A percentile compares a stretch with the other conserved stretches of the same genome.
These are phyloP conservation scores for Branchipolynoe longqiensis DNA, from an alignment of 2,888 invertebrate species.

Conservation along the genomic window DNA sequence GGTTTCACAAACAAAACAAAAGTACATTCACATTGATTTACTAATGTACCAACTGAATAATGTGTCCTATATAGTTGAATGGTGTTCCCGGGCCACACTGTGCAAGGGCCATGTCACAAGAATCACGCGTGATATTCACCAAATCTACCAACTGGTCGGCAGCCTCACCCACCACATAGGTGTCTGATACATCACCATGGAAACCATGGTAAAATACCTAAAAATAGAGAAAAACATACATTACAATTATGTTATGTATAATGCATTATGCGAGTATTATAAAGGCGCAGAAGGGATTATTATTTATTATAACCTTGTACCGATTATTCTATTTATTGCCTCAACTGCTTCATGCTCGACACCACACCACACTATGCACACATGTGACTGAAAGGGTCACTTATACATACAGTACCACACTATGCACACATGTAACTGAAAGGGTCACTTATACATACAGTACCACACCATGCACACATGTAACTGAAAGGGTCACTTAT, in stretches of 20 bases:
- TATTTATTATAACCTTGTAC: not conserved
- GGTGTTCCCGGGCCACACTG: conserved; percentile 84
- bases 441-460: too few relatives aligned
- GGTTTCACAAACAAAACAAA: too few relatives aligned
- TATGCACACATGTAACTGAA: too few relatives aligned
- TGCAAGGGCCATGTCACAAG: conserved; percentile 85
- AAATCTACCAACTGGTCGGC: conserved; percentile 88
- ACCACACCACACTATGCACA: too few relatives aligned
- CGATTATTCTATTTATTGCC: not conserved
- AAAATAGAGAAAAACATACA: not conserved
- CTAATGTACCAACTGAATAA: conserved; percentile 74
- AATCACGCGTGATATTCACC: conserved; percentile 87
- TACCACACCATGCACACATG: too few relatives aligned
- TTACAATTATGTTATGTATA: too few relatives aligned
- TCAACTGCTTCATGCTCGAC: not conserved
- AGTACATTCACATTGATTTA: too few relatives aligned
- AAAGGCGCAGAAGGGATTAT: not conserved
- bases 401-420: too few relatives aligned
- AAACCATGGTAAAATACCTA: conserved; percentile 98
- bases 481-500: too few relatives aligned
- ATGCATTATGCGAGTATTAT: too few relatives aligned
- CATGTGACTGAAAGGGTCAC: too few relatives aligned
- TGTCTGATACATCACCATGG: conserved; percentile 99
- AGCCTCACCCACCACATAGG: conserved; percentile 96
- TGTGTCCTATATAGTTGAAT: conserved; percentile 81